These are phyloP conservation scores for Ennomos erosarius DNA, from an alignment of 2,888 invertebrate genomes.

Conservation along the genomic window DNA sequence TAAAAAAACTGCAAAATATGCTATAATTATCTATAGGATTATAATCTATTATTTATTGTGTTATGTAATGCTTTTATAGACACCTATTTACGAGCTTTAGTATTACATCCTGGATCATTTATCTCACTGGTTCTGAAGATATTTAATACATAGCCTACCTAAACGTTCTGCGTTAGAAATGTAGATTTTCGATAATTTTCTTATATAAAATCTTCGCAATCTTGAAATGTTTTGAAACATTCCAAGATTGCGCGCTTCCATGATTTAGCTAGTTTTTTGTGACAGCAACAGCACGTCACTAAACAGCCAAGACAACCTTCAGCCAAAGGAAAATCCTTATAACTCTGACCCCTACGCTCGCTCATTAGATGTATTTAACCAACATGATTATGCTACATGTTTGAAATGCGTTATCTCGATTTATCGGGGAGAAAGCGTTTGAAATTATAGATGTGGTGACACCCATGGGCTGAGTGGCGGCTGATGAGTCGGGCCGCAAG, in stretches of 20 bases:
- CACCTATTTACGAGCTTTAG: too few relatives aligned
- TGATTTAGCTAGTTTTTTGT: conserved; percentile 4
- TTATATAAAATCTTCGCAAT: too few relatives aligned
- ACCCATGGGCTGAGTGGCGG: conserved; percentile 1
- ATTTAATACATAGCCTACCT: too few relatives aligned
- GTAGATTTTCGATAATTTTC: too few relatives aligned
- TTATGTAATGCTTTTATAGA: background rate
- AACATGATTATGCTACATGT: background rate
- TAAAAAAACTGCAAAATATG: too few relatives aligned
- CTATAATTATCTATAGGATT: background rate
- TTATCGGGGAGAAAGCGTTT: conserved; percentile 16
- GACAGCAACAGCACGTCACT: background rate
- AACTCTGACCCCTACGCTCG: conserved; percentile 13
- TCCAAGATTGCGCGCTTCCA: background rate
- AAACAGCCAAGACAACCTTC: conserved; percentile 5
- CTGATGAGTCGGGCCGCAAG: conserved; percentile 13
- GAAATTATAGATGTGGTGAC: conserved; percentile 24
- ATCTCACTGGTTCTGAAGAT: too few relatives aligned
- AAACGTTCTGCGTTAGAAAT: background rate
- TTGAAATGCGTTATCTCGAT: conserved; percentile 4
- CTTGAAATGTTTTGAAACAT: background rate
- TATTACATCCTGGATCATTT: background rate
- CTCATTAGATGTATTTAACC: conserved; percentile 11
- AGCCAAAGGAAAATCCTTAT: conserved; percentile 7
- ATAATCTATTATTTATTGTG: too few relatives aligned